These are phyloP conservation scores for Otolemur garnettii DNA, from an alignment of 2,113 vertebrate species.

Conservation along the genomic window DNA sequence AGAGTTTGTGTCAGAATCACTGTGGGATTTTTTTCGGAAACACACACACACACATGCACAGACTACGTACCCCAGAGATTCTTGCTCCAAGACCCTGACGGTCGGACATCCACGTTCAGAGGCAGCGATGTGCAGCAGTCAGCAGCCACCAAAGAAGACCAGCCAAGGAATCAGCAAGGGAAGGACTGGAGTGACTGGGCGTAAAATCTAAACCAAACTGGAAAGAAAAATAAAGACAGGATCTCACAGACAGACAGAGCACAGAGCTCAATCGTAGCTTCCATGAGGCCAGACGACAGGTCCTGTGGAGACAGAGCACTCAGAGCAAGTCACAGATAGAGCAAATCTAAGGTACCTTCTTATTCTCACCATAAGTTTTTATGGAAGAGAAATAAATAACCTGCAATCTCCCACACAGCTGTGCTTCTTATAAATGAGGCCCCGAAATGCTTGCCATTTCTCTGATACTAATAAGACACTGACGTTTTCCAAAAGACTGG, in stretches of 20 bases:
- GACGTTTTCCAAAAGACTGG: not conserved
- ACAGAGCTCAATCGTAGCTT: not conserved
- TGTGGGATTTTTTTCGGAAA: not conserved
- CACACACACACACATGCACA: not conserved
- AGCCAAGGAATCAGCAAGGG: not conserved
- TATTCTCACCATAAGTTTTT: slow-evolving; percentile 1
- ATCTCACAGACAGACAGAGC: not conserved
- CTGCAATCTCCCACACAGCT: not conserved
- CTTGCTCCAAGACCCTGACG: not conserved
- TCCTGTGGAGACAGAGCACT: not conserved
- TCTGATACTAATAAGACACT: slow-evolving; percentile 33
- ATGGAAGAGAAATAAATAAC: not conserved
- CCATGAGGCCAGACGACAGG: not conserved
- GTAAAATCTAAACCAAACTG: not conserved
- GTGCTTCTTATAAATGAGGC: not conserved
- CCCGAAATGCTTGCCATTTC: slow-evolving; percentile 22
- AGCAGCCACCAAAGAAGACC: not conserved
- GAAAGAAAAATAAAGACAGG: not conserved
- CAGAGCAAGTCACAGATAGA: not conserved
- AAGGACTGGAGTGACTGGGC: not conserved
- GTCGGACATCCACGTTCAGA: not conserved
- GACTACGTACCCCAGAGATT: not conserved
- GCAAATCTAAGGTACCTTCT: not conserved
- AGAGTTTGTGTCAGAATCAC: not conserved
- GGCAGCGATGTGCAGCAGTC: not conserved